Base-by-base conservation (phyloP, 2,888 invertebrate species). In the Ochlodes sylvanus region DNA sequence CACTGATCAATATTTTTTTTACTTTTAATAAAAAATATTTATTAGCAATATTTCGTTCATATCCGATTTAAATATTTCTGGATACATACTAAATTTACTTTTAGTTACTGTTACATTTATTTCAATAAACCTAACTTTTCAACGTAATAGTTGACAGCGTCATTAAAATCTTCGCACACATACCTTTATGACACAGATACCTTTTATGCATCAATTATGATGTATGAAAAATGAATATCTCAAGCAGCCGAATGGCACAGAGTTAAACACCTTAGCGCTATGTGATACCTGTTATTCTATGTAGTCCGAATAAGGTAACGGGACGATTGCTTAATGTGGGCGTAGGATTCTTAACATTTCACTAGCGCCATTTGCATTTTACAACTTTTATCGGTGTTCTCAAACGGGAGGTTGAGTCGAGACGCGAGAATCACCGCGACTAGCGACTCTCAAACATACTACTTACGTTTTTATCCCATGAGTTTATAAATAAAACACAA, bases 331-430 rank as follows among this genome's bases (percentile, higher is more conserved):
- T 75, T 70, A 77, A 81, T 77, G 90, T 90, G 86, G 92, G 91
- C 82, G 87, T 85, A 80, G 84, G 84, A 89, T 89, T 91, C 87
- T 87, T 87, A 87, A 85, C 89, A 89, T 89, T 89, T 89, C 87
- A 88, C 87, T 89, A 86, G 82, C 74, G 77, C 84, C 81, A 92
- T 92, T 92, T 90, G 87, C 92, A 92, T 92, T 90, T 92, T 88
- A 92, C 91, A 90, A 88, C 88, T 89, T 92, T 88, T 90, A 90
- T 89, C 88, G 87, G 80, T 86, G 89, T 88, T 70, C 82, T 80
- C 86, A 87, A 89, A 88, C 86, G 85, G 87, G 87, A 84, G 80
- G 83, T 80, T 80, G 78, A 81, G 80, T 81, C 82, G 82, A 81
- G 80, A 85, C 84, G 83, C 81, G 83, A 81, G 81, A 86, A 83